Conservation (phyloP, 2,113 vertebrate species). For the Gracilinanus agilis region DNA sequence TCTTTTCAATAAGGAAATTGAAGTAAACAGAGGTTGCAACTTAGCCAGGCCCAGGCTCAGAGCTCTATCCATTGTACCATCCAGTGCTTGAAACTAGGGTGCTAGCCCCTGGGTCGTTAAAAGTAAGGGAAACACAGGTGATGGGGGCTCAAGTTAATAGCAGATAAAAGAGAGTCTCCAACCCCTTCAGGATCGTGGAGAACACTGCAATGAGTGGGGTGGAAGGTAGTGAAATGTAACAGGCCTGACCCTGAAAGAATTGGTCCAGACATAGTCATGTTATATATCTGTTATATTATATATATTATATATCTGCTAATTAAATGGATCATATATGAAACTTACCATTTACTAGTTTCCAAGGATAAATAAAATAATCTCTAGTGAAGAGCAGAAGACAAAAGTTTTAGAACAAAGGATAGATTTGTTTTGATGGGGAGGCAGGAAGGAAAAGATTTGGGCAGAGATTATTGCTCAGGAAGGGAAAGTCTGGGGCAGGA, state of each 20-base stretch:
- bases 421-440: neutral
- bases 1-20: neutral
- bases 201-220: neutral
- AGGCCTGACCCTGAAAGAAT: neutral
- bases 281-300: neutral
- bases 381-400: neutral
- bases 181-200: neutral
- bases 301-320: neutral
- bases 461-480: neutral
- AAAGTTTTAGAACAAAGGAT: neutral
- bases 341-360: neutral
- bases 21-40: neutral
- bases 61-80: neutral
- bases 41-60: neutral
- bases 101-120: neutral
- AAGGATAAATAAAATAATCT: neutral
- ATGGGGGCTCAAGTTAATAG: neutral
- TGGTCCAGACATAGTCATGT: neutral
- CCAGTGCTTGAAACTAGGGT: neutral
- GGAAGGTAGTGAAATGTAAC: neutral
- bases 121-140: neutral
- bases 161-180: neutral
- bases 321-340: neutral
- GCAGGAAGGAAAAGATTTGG: neutral
- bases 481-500: neutral